phyloP scores from a whole-genome alignment of 2,888 invertebrate species.

The Octodonta nipae region DNA sequence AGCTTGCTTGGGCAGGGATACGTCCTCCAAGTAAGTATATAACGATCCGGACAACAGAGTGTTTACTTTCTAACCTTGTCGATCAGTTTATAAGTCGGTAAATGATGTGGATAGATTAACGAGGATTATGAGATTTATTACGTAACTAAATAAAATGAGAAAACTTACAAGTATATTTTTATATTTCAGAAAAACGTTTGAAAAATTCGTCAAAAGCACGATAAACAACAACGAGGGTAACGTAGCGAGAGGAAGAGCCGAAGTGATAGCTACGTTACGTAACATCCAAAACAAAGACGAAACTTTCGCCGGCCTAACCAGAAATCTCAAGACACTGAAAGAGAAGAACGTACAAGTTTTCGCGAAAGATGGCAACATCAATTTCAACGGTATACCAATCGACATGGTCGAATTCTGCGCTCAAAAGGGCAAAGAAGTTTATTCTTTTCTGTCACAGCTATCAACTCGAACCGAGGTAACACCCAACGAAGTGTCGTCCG shows the following conservation, averaged over 20 bases:
- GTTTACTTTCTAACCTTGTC: too few species aligned
- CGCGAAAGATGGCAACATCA: conserved; percentile 22
- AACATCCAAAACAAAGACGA: conserved; percentile 43
- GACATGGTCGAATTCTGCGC: conserved; percentile 23
- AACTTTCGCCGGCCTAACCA: conserved; percentile 41
- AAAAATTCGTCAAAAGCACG: conserved; percentile 44
- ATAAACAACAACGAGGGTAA: conserved; percentile 37
- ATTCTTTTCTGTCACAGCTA: conserved; percentile 16
- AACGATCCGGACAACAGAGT: too few species aligned
- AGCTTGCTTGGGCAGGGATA: too few species aligned
- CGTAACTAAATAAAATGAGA: too few species aligned
- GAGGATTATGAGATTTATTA: too few species aligned
- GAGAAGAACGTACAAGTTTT: conserved; percentile 33
- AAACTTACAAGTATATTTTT: not conserved
- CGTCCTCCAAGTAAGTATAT: too few species aligned
- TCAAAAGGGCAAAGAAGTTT: conserved; percentile 18
- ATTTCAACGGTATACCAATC: conserved; percentile 22
- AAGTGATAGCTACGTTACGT: conserved; percentile 42
- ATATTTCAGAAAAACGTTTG: conserved; percentile 42
- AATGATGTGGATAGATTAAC: too few species aligned
- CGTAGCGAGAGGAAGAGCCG: conserved; percentile 36
- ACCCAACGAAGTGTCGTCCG: conserved; percentile 4
- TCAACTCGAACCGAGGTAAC: conserved; percentile 8
- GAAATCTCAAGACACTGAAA: conserved; percentile 42
- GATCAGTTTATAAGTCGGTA: too few species aligned